Conservation (phyloP, 2,888 invertebrate species). For the Torymus tubicola region DNA sequence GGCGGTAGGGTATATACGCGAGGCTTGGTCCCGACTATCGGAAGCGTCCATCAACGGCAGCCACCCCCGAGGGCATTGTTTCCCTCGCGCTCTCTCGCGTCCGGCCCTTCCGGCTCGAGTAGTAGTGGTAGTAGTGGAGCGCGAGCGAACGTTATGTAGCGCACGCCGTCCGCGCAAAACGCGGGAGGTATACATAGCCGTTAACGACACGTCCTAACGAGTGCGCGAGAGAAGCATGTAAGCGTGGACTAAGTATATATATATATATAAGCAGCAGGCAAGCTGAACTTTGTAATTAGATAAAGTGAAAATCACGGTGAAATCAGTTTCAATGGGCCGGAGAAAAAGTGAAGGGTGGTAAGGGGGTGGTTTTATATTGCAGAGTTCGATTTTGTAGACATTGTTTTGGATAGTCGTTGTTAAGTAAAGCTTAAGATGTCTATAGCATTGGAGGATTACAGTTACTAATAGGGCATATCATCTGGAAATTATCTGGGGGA, state of each 20-base stretch:
- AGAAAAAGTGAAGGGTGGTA: neutral
- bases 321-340: neutral
- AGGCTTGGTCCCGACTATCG: conserved; percentile 65
- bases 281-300: conserved; percentile 40
- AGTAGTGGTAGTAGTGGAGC: neutral
- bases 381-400: no score
- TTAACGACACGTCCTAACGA: conserved; percentile 31
- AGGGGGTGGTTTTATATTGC: no score
- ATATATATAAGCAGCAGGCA: neutral
- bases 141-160: no score
- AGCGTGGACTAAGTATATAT: no score
- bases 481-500: no score
- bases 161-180: conserved; percentile 5
- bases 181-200: neutral
- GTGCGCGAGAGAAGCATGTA: neutral
- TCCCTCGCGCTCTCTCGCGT: conserved; percentile 63
- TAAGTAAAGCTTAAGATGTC: no score
- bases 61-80: conserved; percentile 72
- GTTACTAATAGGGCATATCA: no score
- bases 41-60: conserved; percentile 74
- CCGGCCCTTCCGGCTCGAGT: conserved; percentile 46
- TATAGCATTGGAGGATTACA: no score
- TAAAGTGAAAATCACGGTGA: conserved; percentile 26
- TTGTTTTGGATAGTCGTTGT: no score
- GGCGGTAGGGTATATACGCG: neutral